phyloP scores from a whole-genome alignment of 1,140 invertebrate species.

The Aphis gossypii region DNA sequence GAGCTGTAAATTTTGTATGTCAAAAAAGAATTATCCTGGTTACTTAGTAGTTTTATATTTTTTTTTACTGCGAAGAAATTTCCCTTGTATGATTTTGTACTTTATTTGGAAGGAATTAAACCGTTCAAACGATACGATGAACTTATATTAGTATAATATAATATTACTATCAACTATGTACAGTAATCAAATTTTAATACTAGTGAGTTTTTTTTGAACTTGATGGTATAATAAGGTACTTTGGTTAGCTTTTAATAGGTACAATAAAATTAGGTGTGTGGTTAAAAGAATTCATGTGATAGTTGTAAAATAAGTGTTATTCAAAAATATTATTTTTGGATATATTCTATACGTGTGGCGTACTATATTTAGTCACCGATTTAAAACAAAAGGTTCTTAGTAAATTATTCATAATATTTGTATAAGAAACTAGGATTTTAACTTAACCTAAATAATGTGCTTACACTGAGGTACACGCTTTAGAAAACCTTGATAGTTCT shows the following conservation, averaged over 20 bases:
- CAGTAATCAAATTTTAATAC: not conserved
- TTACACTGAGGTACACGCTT: not conserved
- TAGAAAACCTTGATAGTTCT: constrained; percentile 10
- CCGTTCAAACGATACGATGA: not conserved
- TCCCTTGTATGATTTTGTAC: not conserved
- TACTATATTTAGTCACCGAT: not conserved
- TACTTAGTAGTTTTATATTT: not conserved
- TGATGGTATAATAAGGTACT: not conserved
- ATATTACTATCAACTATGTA: not conserved
- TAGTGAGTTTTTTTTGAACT: not conserved
- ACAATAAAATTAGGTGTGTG: too few species aligned
- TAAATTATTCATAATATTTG: not conserved
- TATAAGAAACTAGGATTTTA: not conserved
- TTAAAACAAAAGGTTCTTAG: not conserved
- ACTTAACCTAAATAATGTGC: not conserved
- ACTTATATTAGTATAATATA: not conserved
- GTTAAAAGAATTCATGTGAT: not conserved
- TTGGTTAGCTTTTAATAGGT: too few species aligned
- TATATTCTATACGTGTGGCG: not conserved
- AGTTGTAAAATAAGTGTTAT: not conserved
- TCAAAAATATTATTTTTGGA: not conserved
- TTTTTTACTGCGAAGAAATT: too few species aligned
- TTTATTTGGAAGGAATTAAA: not conserved
- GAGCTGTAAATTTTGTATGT: too few species aligned
- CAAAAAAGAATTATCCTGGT: too few species aligned